Conservation (phyloP, 2,113 vertebrate species). For the Mormoops blainvillei region DNA sequence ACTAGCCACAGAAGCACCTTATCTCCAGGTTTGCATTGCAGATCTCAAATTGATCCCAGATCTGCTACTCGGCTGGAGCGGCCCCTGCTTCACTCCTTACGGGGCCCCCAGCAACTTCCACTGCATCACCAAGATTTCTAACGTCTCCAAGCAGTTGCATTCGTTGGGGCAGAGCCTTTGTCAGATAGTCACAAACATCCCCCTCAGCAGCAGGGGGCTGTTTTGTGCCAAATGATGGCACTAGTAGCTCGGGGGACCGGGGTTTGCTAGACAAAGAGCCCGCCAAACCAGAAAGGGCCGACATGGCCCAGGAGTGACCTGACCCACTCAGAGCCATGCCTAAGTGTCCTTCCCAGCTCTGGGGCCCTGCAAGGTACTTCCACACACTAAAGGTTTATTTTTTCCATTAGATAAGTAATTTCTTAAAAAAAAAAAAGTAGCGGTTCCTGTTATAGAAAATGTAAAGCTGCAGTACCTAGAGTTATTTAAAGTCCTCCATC, state of each 20-base stretch:
- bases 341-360: neutral
- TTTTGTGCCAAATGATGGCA: neutral
- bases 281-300: too few species aligned
- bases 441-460: neutral
- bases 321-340: rapidly evolving
- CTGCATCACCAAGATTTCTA: neutral
- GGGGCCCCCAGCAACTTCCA: neutral
- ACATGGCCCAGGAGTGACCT: neutral
- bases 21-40: neutral
- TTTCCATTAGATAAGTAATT: neutral
- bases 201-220: neutral
- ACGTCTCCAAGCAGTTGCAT: neutral
- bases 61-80: neutral
- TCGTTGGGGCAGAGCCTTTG: neutral
- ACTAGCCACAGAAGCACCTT: neutral
- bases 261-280: neutral
- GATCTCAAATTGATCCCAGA: neutral
- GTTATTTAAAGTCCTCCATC: neutral
- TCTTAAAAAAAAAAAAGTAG: neutral
- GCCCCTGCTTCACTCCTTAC: rapidly evolving
- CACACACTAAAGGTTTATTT: neutral
- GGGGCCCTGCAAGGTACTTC: neutral
- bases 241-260: neutral
- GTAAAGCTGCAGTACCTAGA: neutral
- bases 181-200: neutral